Evolutionary conservation across 2,888 invertebrate genomes (phyloP), one percentile per base, ranked within the genome.

Genomic region (Lasioglossum oenotherae): DNA sequence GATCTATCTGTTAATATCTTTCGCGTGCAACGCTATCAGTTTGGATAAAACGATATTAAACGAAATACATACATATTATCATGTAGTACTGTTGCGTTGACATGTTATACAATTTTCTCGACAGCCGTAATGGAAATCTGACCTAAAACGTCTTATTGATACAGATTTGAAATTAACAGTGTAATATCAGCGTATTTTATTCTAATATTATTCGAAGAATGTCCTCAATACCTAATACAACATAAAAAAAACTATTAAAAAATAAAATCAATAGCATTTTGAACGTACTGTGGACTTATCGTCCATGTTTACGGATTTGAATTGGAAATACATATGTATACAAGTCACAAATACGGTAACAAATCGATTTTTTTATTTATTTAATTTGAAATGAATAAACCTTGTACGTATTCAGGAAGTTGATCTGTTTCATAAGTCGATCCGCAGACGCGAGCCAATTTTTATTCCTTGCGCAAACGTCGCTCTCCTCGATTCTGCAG

Each of bases 401-500:
- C 35, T 4, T 35, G 35, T 4, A 35, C 35, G 35, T 35, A 35
- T 35, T 35, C 35, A 60, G 71, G 74, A 83, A 83, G 60, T 78
- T 35, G 31, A 27, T 60, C 57, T n/a, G n/a, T 60, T 67, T 69
- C 46, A 60, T 27, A 44, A 35, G 27, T 74, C 31, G n/a, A 27
- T n/a, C 41, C 46, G 27, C 57, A 23, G 4, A n/a, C 16, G 14
- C 31, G 64, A 67, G 80, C 78, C 77, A 86, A 75, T 86, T 85
- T 80, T 84, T 74, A 74, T 80, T 75, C 57, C 46, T 86, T 81
- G 46, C 72, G 75, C 67, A 78, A 86, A 38, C 60, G 53, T 38
- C 38, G 41, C 38, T 72, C 64, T 49, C 38, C 64, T 60, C 81
- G 60, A 57, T 77, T 79, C 49, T 57, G 35, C 71, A 83, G 74